A percentile compares a stretch with the other conserved stretches of the same genome.
These are phyloP conservation scores for Eristalis arbustorum DNA, from an alignment of 2,888 invertebrate species.

Conservation along the genomic window DNA sequence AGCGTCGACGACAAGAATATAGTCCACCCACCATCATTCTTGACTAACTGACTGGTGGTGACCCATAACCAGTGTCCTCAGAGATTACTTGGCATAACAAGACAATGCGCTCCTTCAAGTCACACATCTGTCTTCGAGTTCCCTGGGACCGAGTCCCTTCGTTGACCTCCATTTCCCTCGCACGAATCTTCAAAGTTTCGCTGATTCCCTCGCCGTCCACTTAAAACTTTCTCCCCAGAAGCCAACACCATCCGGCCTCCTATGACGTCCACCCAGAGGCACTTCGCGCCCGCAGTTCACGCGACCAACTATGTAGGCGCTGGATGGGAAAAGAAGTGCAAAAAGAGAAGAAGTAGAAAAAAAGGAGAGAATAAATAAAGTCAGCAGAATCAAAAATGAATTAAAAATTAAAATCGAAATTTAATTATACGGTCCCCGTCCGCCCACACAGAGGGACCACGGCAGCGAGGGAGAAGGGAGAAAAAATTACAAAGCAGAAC, in stretches of 20 bases:
- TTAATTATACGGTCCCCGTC: slow-evolving; percentile 14
- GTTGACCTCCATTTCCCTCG: no score
- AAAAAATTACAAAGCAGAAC: slow-evolving; percentile 1
- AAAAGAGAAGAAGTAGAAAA: background rate
- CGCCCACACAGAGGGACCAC: background rate
- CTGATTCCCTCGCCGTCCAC: no score
- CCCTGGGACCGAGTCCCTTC: no score
- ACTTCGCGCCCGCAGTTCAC: background rate
- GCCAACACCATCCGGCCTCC: background rate
- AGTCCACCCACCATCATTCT: no score
- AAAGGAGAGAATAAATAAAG: background rate
- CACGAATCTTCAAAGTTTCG: no score
- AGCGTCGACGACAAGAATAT: no score
- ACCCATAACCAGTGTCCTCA: no score
- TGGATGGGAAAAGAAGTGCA: background rate
- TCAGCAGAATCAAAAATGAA: slow-evolving; percentile 22
- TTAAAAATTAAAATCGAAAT: slow-evolving; percentile 34
- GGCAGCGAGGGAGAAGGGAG: background rate
- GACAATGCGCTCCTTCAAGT: no score
- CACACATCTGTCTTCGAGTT: no score
- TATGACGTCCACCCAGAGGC: background rate
- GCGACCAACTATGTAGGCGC: background rate
- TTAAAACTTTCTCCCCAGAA: background rate
- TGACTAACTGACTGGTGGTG: no score
- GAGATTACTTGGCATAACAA: no score